These are phyloP conservation scores for Chlorospingus semifuscus DNA, from an alignment of 2,797 vertebrate genomes.

Conservation along the genomic window DNA sequence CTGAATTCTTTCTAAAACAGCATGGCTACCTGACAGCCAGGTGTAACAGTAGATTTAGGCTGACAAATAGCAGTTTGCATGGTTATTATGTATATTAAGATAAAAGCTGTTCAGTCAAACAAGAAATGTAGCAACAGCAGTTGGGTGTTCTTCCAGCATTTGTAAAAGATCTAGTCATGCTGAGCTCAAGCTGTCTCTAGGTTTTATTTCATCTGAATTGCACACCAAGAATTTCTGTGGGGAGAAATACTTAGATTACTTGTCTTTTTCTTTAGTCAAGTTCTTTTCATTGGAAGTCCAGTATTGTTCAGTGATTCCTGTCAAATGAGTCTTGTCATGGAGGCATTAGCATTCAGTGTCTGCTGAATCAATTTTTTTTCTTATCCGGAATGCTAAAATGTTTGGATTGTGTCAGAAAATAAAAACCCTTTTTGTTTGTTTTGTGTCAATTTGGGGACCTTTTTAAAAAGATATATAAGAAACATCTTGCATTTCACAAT, in stretches of 20 bases:
- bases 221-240: not conserved
- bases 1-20: not conserved
- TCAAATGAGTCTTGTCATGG: not conserved
- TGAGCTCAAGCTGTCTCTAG: not conserved
- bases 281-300: not conserved
- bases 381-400: not conserved
- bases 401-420: not conserved
- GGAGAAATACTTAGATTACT: not conserved
- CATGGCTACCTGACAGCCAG: not conserved
- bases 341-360: not conserved
- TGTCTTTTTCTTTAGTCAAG: not conserved
- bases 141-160: not conserved
- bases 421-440: not conserved
- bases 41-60: not conserved
- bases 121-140: not conserved
- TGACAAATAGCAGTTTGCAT: not conserved
- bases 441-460: not conserved
- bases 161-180: not conserved
- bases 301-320: not conserved
- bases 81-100: not conserved
- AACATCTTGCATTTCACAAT: not conserved
- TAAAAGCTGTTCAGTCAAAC: not conserved
- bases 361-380: not conserved
- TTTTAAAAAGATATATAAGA: not conserved
- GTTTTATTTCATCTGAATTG: not conserved